A percentile compares a stretch with the other conserved stretches of the same genome.
phyloP scores from a whole-genome alignment of 2,113 vertebrate genomes.

The Barnardius zonarius region DNA sequence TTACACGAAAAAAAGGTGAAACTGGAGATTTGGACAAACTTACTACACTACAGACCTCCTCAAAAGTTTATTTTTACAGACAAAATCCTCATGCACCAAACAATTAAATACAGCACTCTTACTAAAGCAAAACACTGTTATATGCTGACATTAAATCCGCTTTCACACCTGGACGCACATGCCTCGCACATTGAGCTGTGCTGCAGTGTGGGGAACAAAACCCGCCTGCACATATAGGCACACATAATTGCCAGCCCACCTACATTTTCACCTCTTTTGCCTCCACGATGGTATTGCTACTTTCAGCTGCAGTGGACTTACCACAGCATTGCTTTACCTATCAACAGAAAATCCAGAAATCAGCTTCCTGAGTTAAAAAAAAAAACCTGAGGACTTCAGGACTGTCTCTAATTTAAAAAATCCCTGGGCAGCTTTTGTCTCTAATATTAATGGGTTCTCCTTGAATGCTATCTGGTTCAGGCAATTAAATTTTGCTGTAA shows the following conservation, averaged over 20 bases:
- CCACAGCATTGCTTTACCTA: not conserved
- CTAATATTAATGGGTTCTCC: slow-evolving; percentile 54
- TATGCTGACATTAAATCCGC: not conserved
- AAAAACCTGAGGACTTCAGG: not conserved
- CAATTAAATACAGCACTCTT: not conserved
- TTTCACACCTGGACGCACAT: not conserved
- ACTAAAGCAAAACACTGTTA: not conserved
- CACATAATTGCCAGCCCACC: not conserved
- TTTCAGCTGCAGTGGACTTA: not conserved
- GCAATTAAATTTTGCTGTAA: slow-evolving; percentile 46
- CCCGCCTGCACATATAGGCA: not conserved
- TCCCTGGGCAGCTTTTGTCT: slow-evolving; percentile 9
- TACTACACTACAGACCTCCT: not conserved
- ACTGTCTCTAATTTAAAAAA: not conserved
- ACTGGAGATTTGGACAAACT: not conserved
- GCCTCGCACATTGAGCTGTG: not conserved
- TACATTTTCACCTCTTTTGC: not conserved
- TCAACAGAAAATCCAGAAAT: not conserved
- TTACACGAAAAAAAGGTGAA: not conserved
- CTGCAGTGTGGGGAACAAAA: not conserved
- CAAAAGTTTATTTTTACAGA: not conserved
- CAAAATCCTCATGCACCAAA: not conserved
- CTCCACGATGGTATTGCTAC: not conserved
- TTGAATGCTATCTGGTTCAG: slow-evolving; percentile 24
- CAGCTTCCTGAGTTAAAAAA: not conserved